phyloP scores from a whole-genome alignment of 2,888 invertebrate genomes.

The Ochropacha duplaris region DNA sequence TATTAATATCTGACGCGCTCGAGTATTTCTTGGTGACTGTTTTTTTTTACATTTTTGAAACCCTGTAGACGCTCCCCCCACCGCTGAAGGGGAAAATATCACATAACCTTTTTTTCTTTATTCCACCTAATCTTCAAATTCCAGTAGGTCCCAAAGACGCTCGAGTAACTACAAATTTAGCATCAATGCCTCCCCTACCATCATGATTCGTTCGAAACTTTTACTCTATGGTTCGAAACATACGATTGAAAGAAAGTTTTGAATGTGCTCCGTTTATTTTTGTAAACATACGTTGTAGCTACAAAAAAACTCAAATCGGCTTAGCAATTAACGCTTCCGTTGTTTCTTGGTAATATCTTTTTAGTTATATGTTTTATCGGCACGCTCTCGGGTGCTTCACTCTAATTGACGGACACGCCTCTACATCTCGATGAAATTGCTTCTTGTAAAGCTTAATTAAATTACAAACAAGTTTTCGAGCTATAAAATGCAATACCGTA shows the following conservation, averaged over 20 bases:
- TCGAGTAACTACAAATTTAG: no score
- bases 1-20: no score
- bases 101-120: no score
- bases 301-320: conserved; percentile 15
- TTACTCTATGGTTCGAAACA: background rate
- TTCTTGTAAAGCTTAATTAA: conserved; percentile 17
- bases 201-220: no score
- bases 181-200: no score
- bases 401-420: conserved; percentile 58
- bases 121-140: no score
- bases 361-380: conserved; percentile 42
- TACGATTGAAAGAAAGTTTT: background rate
- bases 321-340: conserved; percentile 56
- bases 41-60: no score
- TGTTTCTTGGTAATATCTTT: conserved; percentile 49
- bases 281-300: conserved; percentile 5
- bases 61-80: no score
- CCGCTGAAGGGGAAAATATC: no score
- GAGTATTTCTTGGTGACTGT: no score
- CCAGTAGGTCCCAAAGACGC: no score
- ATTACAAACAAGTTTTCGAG: background rate
- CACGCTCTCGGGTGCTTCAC: conserved; percentile 44
- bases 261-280: conserved; percentile 4
- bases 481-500: background rate
- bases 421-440: conserved; percentile 36